Base-by-base conservation (phyloP, 2,113 vertebrate genomes). In the Thamnaconus septentrionalis region DNA sequence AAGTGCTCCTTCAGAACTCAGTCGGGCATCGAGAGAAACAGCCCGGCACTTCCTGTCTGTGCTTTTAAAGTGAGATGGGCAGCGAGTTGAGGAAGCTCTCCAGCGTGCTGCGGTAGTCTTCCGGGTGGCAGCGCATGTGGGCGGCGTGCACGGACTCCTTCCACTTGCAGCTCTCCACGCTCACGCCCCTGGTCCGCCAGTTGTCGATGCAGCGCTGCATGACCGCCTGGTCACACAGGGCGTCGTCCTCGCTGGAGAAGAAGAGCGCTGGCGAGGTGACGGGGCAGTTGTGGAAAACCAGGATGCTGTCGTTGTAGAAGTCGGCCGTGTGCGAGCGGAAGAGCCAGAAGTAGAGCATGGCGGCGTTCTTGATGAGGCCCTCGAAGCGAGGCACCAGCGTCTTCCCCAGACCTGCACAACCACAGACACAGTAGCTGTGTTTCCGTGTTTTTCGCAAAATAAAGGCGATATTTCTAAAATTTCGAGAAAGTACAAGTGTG, bases 241-340 rank as follows among this genome's bases (percentile, higher is more conserved):
- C 66, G 3, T 91, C 90, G 1, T 89, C 66, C 5, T 80, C 76
- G 3, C 86, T 64, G 63, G 54, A 85, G 80, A 89, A 92, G 72
- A 91, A 84, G n/a, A 90, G 85, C 0, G 81, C 80, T 0, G 79
- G 87, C 0, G 88, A 59, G 0, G 61, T 72, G 1, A 74, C 43
- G 0, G 79, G 83, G 4, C 0, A 78, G 66, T 64, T 71, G 67
- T 46, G 18, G 67, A 91, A 90, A 3, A 77, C 40, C 0, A 48
- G 69, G 60, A 81, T 8, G 1, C 56, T 53, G 0, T 3, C 55
- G 5, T 82, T 45, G 47, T 91, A 92, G 41, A 82, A 12, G 12
- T 53, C 45, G 0, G 70, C 64, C 0, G 86, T 85, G 41, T 87
- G 71, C 42, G 59, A 6, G 1, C 70, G 84, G 61, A 87, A 81